These are phyloP conservation scores for Agriopis leucophaearia DNA, from an alignment of 2,888 invertebrate species.

Conservation along the genomic window DNA sequence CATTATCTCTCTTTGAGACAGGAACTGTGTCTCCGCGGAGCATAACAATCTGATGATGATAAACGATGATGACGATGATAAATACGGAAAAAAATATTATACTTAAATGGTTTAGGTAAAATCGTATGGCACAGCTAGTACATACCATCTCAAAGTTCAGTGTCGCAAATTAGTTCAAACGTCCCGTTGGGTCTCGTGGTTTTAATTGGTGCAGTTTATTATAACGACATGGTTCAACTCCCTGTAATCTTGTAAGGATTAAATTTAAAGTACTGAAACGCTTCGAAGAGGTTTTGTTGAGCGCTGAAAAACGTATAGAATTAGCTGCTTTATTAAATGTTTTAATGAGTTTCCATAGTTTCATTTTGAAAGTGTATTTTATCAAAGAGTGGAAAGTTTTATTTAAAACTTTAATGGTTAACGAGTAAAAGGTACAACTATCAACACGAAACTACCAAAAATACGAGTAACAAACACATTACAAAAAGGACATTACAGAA, in stretches of 20 bases:
- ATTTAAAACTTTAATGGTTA: too few relatives aligned
- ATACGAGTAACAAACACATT: conserved; percentile 25
- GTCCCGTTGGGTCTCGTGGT: conserved; percentile 33
- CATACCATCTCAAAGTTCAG: conserved; percentile 36
- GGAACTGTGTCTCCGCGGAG: too few relatives aligned
- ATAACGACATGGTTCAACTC: conserved; percentile 44
- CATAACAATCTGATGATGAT: too few relatives aligned
- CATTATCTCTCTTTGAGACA: too few relatives aligned
- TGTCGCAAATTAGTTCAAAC: conserved; percentile 48
- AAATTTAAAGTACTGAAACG: conserved; percentile 39
- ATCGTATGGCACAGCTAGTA: not conserved
- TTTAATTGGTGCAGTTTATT: conserved; percentile 50
- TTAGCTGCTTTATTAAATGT: conserved; percentile 6
- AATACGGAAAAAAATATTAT: too few relatives aligned
- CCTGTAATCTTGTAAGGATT: conserved; percentile 46
- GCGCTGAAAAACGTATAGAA: not conserved
- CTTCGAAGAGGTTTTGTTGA: not conserved
- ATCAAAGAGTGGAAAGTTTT: too few relatives aligned
- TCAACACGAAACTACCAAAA: not conserved
- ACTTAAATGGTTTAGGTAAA: not conserved
- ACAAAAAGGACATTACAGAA: conserved; percentile 39
- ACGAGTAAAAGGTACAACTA: not conserved
- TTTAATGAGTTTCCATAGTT: not conserved
- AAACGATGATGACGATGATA: too few relatives aligned
- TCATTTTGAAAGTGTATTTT: too few relatives aligned